Evolutionary conservation across 1,140 invertebrate genomes (phyloP), one percentile per base, ranked within the genome.

Genomic region (Drosophila sucinea): DNA sequence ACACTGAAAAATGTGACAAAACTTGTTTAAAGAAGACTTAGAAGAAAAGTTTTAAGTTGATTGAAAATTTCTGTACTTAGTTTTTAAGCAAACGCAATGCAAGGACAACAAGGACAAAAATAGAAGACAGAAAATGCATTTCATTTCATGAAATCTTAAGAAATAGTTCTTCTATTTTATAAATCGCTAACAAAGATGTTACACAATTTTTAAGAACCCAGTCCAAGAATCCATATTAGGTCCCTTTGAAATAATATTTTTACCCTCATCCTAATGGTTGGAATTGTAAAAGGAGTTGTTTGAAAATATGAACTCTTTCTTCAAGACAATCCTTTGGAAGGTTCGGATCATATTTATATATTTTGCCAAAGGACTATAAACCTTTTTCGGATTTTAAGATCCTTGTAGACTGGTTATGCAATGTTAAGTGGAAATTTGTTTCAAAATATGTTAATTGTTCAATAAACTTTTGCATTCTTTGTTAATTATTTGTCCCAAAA

Each of bases 401-500:
- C 17, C 7, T 17, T 44, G 23, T 5, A 0, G 4, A 25, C 44
- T 47, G 23, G 6, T 7, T 25, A 25, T 47, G 35, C 35, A 38
- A 38, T 51, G 17, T 17, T 1, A 7, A 7, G 25, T 51, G 40
- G 1, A 41, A 41, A 41, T 25, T 51, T 51, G 23, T 69, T 67
- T 54, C 27, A 38, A 47, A 41, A 29, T 61, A 40, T 68, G 64
- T 23, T 68, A 56, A 55, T 75, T 68, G 61, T 69, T 67, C 54
- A 41, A 75, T 75, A 75, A 75, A 33, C 23, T 60, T 61, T 47
- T 75, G 62, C 67, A 75, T 56, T 58, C 60, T 47, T 75, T 61
- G 73, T 47, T 73, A 75, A 75, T 75, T 75, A 73, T 75, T 75
- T 75, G 72, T 23, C 58, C 47, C 58, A 35, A 7, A 32, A 64